Conservation (phyloP, 2,888 invertebrate genomes). For the Aradus depressus region DNA sequence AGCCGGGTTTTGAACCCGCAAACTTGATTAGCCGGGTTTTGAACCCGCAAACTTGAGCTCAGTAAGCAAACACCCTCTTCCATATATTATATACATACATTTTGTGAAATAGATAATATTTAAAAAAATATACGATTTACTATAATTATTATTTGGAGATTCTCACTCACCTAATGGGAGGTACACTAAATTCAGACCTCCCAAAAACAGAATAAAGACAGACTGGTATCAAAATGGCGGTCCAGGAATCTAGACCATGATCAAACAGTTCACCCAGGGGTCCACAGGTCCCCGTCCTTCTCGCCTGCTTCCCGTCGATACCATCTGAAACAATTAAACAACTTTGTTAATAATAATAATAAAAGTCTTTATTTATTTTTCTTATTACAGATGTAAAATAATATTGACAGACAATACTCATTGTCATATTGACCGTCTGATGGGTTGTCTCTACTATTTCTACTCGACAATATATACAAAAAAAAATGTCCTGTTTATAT, state of each 20-base stretch:
- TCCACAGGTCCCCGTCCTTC: constrained; percentile 84
- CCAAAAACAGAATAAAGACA: constrained; percentile 88
- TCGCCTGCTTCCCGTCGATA: constrained; percentile 85
- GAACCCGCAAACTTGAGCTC: no score
- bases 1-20: no score
- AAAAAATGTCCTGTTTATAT: no score
- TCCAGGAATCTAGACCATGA: constrained; percentile 96
- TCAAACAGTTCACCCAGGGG: constrained; percentile 97
- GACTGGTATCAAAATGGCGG: constrained; percentile 86
- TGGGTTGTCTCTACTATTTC: no score
- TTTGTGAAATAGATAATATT: no score
- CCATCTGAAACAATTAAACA: constrained; percentile 15
- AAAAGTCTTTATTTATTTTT: neutral
- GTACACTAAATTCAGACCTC: constrained; percentile 39
- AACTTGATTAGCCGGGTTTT: no score
- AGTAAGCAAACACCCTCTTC: no score
- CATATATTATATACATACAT: no score
- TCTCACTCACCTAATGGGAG: constrained; percentile 55
- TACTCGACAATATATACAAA: no score
- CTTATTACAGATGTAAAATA: neutral
- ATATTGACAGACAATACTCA: no score
- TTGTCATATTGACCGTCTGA: no score
- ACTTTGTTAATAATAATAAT: neutral
- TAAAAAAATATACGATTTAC: neutral
- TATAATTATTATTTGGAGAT: neutral